Evolutionary conservation across 2,888 invertebrate species (phyloP).

Genomic region (Drosophila setosimentum): DNA sequence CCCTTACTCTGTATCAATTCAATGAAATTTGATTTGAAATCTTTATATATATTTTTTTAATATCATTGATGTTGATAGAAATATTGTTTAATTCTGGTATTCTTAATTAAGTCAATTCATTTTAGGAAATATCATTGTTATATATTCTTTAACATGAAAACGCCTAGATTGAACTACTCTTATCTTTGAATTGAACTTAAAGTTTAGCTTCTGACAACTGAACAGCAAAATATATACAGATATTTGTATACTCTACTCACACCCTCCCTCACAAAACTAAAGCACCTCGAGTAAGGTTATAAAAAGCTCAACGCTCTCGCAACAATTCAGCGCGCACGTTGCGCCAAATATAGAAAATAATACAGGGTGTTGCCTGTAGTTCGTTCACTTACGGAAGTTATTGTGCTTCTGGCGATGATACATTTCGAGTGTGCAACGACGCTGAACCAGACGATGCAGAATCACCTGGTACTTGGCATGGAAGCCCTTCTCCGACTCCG

Average conservation of each 20-base stretch:
- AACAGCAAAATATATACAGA: background rate
- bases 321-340: constrained; percentile 59
- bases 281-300: background rate
- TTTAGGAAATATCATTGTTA: background rate
- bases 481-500: constrained; percentile 95
- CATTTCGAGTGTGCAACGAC: constrained; percentile 95
- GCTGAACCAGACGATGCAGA: constrained; percentile 95
- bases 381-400: constrained; percentile 90
- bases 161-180: background rate
- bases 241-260: background rate
- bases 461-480: constrained; percentile 93
- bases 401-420: constrained; percentile 93
- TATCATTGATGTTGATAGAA: background rate
- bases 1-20: background rate
- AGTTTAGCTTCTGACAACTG: background rate
- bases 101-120: background rate
- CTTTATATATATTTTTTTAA: background rate
- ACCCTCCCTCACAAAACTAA: background rate
- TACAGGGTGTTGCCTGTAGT: constrained; percentile 48
- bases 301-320: constrained; percentile 37
- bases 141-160: background rate
- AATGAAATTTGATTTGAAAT: background rate
- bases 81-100: too few species aligned
- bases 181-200: background rate
- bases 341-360: constrained; percentile 74